phyloP scores from a whole-genome alignment of 1,140 invertebrate genomes.

The Drosophila kohkoa region DNA sequence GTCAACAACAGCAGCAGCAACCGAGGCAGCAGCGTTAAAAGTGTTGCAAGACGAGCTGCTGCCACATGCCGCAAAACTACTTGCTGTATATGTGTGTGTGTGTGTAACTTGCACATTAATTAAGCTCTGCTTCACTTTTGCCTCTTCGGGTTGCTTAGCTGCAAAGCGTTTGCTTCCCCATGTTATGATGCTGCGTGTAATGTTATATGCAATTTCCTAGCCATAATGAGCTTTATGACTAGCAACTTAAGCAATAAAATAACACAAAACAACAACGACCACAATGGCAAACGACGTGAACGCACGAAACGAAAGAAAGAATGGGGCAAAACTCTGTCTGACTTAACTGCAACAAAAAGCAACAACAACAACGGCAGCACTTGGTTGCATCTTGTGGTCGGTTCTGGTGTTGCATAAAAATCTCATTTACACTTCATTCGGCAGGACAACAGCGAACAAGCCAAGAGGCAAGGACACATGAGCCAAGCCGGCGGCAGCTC shows the following conservation, averaged over 20 bases:
- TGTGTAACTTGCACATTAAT: constrained; percentile 50
- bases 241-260: constrained; percentile 75
- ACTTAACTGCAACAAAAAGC: constrained; percentile 50
- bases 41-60: constrained; percentile 50
- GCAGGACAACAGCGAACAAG: constrained; percentile 14
- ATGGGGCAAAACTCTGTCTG: constrained; percentile 27
- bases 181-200: constrained; percentile 35
- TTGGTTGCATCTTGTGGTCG: constrained; percentile 70
- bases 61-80: constrained; percentile 26
- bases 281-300: constrained; percentile 5
- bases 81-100: background rate
- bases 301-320: background rate
- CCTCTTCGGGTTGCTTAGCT: constrained; percentile 31
- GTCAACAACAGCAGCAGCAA: constrained; percentile 15
- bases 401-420: constrained; percentile 77
- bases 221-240: constrained; percentile 77
- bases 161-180: constrained; percentile 23
- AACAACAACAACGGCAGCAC: constrained; percentile 19
- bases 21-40: constrained; percentile 43
- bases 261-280: constrained; percentile 44
- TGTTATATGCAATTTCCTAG: constrained; percentile 71
- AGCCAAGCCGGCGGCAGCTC: constrained; percentile 21
- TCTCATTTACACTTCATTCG: constrained; percentile 70
- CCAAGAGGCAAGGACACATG: constrained; percentile 48
- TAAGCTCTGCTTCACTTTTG: constrained; percentile 48